Conservation (phyloP, 1,140 invertebrate species). For the Dysdera silvatica region DNA sequence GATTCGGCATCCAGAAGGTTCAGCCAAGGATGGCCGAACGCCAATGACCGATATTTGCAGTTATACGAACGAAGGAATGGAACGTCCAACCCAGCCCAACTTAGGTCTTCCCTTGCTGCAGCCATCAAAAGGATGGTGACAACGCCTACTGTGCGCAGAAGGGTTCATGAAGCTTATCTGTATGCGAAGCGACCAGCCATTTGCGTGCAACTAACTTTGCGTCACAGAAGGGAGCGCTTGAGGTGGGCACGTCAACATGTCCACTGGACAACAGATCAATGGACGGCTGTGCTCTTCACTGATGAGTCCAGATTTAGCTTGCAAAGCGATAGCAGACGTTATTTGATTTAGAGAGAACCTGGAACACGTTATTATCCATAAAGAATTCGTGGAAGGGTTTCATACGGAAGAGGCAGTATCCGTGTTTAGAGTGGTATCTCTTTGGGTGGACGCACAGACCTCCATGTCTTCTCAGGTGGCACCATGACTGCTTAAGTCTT, state of each 20-base stretch:
- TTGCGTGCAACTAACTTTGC: background rate
- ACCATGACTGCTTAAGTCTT: background rate
- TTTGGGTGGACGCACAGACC: background rate
- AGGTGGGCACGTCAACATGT: background rate
- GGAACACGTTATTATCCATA: background rate
- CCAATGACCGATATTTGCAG: background rate
- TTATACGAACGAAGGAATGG: conserved; percentile 1
- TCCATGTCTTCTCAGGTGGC: background rate
- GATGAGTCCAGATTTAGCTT: background rate
- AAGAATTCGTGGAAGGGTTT: background rate
- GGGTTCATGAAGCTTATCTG: background rate
- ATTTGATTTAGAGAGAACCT: background rate
- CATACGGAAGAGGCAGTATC: background rate
- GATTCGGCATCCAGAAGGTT: conserved; percentile 2
- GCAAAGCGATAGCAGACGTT: background rate
- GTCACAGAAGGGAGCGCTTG: background rate
- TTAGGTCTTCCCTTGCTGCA: background rate
- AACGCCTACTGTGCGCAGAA: background rate
- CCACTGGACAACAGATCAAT: background rate
- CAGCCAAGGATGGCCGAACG: background rate
- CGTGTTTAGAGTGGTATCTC: background rate
- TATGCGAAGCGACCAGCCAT: background rate
- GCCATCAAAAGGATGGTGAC: background rate
- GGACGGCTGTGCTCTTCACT: background rate
- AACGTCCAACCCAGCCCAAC: background rate